Base-by-base conservation (phyloP, 2,797 vertebrate genomes). In the Pangasius sanitwongsei region DNA sequence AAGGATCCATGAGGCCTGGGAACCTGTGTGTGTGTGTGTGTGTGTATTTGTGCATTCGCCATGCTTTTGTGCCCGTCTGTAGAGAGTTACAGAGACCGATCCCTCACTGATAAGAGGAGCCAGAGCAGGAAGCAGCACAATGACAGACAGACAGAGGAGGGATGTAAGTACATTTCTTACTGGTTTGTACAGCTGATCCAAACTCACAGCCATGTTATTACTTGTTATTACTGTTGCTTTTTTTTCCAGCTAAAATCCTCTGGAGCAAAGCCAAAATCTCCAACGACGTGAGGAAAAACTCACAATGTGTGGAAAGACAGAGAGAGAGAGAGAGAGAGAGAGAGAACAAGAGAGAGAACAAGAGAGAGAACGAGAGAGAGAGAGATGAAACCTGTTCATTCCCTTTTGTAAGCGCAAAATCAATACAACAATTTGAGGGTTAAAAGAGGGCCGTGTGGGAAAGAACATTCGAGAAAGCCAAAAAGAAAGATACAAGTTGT, bases 121-220 rank as follows among this genome's bases (percentile, higher is more conserved):
- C 82, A 87, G 61, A 86, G 88, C 86, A 93, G 92, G 92, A 93
- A 93, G 88, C 84, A 85, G 84, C 84, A 91, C 90, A 91, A 89
- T 87, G 59, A 92, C 55, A 87, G 88, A 91, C 70, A 85, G 86
- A 88, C 65, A 83, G 78, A 87, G 31, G 31, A 83, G 50, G 82
- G n/a, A 63, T 65, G 63, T 53, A 48, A 50, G 15, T 55, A 57
- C 31, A 8, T 86, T 61, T 75, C 37, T n/a, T 11, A 44, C 53
- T 41, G 23, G 8, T 86, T 74, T n/a, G n/a, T 85, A 23, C 63
- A 72, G 85, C 70, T 75, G 85, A 74, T 86, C 25, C 34, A 57
- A 34, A 75, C 25, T 44, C 34, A 75, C 34, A 75, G 37, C 82
- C 25, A 18, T 50, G 4, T 48, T 83, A 34, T 61, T 82, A 34